Conservation (phyloP, 2,888 invertebrate genomes). For the Adineta ricciae region DNA sequence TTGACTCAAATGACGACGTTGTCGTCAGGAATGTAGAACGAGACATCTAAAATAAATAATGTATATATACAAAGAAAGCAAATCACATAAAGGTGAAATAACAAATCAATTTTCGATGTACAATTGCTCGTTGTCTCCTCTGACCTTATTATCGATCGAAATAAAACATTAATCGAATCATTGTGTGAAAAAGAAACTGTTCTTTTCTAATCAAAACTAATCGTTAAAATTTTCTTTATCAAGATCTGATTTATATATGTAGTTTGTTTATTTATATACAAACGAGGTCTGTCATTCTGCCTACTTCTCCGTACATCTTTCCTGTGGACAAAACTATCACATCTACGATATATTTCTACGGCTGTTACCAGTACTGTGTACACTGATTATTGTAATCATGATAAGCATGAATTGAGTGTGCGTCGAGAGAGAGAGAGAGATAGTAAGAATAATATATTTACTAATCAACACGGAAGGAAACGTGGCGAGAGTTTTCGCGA, state of each 20-base stretch:
- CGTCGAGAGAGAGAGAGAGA: not conserved
- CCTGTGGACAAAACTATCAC: not conserved
- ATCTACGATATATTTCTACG: conserved; percentile 1
- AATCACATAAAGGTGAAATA: not conserved
- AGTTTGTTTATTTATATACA: not conserved
- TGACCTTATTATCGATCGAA: not conserved
- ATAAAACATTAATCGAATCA: not conserved
- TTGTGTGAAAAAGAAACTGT: not conserved
- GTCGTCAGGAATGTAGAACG: not conserved
- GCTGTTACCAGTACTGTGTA: not conserved
- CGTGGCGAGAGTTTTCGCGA: not conserved
- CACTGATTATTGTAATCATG: not conserved
- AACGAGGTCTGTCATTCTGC: not conserved
- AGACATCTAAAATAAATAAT: conserved; percentile 2
- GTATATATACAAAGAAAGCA: not conserved
- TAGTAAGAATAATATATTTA: not conserved
- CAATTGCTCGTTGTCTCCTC: not conserved
- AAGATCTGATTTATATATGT: not conserved
- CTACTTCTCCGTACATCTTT: not conserved
- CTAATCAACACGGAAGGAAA: not conserved
- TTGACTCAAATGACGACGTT: not conserved
- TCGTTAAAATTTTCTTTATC: not conserved
- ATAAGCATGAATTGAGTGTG: not conserved
- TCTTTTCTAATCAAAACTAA: not conserved
- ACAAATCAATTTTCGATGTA: not conserved